A percentile compares a stretch with the other conserved stretches of the same genome.
Conservation (phyloP, 2,113 vertebrate species). For the Neomonachus schauinslandi region DNA sequence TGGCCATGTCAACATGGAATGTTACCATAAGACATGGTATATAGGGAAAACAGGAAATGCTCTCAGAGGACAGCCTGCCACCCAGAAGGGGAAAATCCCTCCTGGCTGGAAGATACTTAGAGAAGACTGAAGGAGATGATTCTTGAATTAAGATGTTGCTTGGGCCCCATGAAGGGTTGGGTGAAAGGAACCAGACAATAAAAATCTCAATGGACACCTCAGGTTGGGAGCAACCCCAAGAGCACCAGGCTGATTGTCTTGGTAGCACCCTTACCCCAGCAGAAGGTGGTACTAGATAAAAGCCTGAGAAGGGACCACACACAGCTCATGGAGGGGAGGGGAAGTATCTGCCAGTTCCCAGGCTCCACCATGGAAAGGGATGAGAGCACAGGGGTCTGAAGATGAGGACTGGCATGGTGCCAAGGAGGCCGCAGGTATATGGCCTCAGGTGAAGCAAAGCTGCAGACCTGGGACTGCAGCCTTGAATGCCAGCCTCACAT, state of each 20-base stretch:
- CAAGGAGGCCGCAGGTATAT: neutral
- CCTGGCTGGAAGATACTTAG: neutral
- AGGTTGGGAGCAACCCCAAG: neutral
- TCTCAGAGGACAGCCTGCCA: neutral
- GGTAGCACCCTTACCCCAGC: neutral
- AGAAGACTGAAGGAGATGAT: neutral
- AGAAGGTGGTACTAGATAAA: neutral
- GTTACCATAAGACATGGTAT: neutral
- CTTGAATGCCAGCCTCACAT: neutral
- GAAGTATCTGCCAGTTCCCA: neutral
- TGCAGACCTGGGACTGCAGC: neutral
- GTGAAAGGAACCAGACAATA: neutral
- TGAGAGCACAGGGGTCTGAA: neutral
- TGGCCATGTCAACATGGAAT: neutral
- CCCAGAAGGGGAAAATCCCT: neutral
- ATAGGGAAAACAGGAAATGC: neutral
- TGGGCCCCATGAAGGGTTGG: neutral
- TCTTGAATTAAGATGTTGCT: neutral
- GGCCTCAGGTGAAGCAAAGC: neutral
- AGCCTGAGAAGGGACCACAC: neutral
- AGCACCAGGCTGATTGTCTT: neutral
- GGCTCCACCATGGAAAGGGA: neutral
- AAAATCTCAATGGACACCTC: neutral
- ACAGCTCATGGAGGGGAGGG: too few species aligned
- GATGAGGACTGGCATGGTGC: neutral